A percentile compares a stretch with the other conserved stretches of the same genome.
phyloP scores from a whole-genome alignment of 2,113 vertebrate genomes.

The Turnix velox region DNA sequence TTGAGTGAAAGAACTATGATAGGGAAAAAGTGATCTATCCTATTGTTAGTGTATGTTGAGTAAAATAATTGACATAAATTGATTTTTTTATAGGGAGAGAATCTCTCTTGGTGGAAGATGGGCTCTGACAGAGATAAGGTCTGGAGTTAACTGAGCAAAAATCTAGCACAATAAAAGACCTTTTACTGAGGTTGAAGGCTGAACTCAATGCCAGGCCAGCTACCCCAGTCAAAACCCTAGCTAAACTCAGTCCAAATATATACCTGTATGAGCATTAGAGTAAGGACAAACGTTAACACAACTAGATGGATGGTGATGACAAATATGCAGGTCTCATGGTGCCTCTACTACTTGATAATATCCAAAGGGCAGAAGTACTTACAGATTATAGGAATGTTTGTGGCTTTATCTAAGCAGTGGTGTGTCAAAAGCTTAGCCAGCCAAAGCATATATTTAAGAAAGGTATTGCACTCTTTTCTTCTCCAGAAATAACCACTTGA shows the following conservation, averaged over 20 bases:
- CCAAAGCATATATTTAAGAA: not conserved
- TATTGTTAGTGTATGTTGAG: not conserved
- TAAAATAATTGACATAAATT: not conserved
- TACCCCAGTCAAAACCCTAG: not conserved
- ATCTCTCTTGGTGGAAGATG: not conserved
- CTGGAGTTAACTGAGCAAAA: not conserved
- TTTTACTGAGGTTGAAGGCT: not conserved
- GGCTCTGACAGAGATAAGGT: not conserved
- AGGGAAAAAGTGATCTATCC: too few species aligned
- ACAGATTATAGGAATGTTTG: not conserved
- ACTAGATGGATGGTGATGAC: not conserved
- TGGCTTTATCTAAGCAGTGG: not conserved
- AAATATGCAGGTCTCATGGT: not conserved
- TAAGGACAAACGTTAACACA: not conserved
- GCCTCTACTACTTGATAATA: not conserved
- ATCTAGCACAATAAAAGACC: not conserved
- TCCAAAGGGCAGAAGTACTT: not conserved
- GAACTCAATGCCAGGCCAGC: not conserved
- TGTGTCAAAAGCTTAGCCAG: not conserved
- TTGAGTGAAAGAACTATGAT: too few species aligned
- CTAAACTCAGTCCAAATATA: not conserved
- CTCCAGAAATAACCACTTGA: conserved; percentile 28
- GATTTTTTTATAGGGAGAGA: not conserved
- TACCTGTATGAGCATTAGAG: not conserved
- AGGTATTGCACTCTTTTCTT: not conserved